Conservation (phyloP, 2,888 invertebrate genomes). For the Panorpa germanica region DNA sequence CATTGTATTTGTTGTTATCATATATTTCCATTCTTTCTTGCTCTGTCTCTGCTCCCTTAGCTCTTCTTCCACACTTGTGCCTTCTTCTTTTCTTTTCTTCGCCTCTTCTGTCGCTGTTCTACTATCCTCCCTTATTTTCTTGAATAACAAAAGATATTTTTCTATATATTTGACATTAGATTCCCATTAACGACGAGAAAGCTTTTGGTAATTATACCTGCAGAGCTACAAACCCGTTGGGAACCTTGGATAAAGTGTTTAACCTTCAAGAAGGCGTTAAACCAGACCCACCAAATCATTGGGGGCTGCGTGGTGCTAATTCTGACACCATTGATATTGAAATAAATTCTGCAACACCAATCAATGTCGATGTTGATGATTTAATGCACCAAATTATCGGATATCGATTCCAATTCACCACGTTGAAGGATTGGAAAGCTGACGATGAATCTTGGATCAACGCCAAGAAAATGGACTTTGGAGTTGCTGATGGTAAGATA, state of each 20-base stretch:
- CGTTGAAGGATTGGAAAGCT: conserved; percentile 20
- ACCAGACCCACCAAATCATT: conserved; percentile 27
- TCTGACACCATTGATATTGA: conserved; percentile 25
- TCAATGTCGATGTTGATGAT: conserved; percentile 22
- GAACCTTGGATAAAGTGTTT: conserved; percentile 27
- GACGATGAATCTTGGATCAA: conserved; percentile 23
- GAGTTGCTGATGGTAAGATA: conserved; percentile 23
- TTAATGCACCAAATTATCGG: too few species aligned
- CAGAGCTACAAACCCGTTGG: conserved; percentile 29
- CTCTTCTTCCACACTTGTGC: too few species aligned
- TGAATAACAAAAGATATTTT: conserved; percentile 6
- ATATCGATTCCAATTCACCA: conserved; percentile 22
- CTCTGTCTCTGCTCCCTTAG: too few species aligned
- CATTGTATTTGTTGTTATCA: too few species aligned
- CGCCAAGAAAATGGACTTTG: conserved; percentile 21
- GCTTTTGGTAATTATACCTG: conserved; percentile 33
- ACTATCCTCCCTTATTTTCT: neutral
- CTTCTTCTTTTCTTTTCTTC: conserved; percentile 2
- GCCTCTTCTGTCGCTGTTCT: neutral
- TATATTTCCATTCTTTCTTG: too few species aligned
- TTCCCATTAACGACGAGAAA: conserved; percentile 18
- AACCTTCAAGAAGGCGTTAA: conserved; percentile 29
- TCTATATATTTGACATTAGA: conserved; percentile 15
- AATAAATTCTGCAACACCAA: conserved; percentile 18
- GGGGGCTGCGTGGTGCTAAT: conserved; percentile 22